These are phyloP conservation scores for Orthosia incerta DNA, from an alignment of 2,888 invertebrate species.

Conservation along the genomic window DNA sequence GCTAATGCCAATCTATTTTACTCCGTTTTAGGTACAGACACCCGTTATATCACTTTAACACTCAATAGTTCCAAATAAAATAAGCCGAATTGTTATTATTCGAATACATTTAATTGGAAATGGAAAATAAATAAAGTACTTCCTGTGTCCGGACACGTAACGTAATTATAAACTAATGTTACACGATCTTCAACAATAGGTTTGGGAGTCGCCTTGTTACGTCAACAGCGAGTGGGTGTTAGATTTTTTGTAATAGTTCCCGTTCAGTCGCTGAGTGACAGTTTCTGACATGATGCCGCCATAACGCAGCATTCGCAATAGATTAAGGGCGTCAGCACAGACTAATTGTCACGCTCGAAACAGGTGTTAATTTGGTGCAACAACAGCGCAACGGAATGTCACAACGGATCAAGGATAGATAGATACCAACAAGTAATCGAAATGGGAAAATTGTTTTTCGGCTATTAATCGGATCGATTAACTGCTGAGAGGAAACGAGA, in stretches of 20 bases:
- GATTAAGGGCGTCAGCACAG: conserved; percentile 52
- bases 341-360: conserved; percentile 60
- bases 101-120: conserved; percentile 67
- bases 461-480: conserved; percentile 14
- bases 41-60: conserved; percentile 76
- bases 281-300: conserved; percentile 16
- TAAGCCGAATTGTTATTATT: conserved; percentile 62
- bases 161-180: conserved; percentile 60
- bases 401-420: conserved; percentile 66
- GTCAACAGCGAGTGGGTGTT: conserved; percentile 68
- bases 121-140: conserved; percentile 72
- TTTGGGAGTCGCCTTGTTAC: conserved; percentile 64
- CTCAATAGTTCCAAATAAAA: conserved; percentile 56
- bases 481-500: not conserved
- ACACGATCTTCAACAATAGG: conserved; percentile 63
- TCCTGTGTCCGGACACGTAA: conserved; percentile 69
- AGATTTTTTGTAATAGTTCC: conserved; percentile 48
- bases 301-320: conserved; percentile 25
- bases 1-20: conserved; percentile 67
- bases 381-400: conserved; percentile 63
- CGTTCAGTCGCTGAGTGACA: conserved; percentile 21
- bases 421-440: conserved; percentile 38
- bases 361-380: conserved; percentile 65
- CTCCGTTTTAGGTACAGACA: conserved; percentile 54
- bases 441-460: conserved; percentile 63